Percentiles rank a stretch among this genome's conserved stretches.
These are phyloP conservation scores for Acanthoscelides obtectus DNA, from an alignment of 2,888 invertebrate genomes.

Conservation along the genomic window DNA sequence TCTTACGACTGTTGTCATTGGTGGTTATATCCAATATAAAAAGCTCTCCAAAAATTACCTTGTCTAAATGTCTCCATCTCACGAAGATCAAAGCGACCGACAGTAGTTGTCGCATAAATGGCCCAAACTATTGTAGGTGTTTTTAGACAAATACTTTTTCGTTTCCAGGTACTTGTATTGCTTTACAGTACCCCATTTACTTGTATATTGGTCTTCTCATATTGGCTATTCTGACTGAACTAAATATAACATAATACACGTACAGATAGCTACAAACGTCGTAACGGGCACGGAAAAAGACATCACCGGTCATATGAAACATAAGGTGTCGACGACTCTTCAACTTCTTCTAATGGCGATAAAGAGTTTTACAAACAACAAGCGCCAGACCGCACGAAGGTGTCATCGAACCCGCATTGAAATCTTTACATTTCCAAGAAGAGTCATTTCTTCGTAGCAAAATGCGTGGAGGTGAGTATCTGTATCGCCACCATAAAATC, in stretches of 20 bases:
- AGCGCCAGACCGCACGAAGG: background rate
- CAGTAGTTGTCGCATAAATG: too few relatives aligned
- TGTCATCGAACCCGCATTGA: background rate
- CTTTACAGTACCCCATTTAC: too few relatives aligned
- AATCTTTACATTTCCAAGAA: background rate
- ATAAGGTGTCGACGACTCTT: background rate
- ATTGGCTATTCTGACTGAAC: background rate
- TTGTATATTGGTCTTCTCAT: too few relatives aligned
- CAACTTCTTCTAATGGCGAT: background rate
- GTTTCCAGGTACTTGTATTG: too few relatives aligned
- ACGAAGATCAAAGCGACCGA: too few relatives aligned
- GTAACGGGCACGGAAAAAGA: background rate
- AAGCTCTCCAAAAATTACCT: too few relatives aligned
- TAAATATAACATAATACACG: background rate
- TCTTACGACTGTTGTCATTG: too few relatives aligned
- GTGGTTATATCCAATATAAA: too few relatives aligned
- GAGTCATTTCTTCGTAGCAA: background rate
- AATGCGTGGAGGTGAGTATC: background rate
- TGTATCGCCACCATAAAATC: background rate
- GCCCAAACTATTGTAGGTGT: too few relatives aligned
- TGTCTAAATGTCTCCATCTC: too few relatives aligned
- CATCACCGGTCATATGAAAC: background rate
- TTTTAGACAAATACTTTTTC: too few relatives aligned
- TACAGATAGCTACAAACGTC: background rate
- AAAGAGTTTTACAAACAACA: background rate